phyloP scores from a whole-genome alignment of 2,888 invertebrate species.

The Eupithecia centaureata region DNA sequence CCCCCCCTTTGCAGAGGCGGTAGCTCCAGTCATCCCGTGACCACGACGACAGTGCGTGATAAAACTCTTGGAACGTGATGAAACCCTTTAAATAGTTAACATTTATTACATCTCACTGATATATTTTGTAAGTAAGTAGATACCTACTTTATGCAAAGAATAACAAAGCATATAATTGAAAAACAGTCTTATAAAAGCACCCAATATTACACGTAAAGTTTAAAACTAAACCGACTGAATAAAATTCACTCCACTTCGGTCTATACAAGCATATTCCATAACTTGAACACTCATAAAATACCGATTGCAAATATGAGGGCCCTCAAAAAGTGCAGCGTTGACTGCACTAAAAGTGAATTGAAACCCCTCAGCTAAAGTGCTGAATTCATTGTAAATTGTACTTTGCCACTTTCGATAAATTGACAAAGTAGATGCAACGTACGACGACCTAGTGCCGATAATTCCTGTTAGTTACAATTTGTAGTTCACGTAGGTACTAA shows the following conservation, averaged over 20 bases:
- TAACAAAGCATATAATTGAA: too few species aligned
- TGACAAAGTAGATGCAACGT: conserved; percentile 27
- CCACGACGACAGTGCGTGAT: too few species aligned
- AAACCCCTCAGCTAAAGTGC: conserved; percentile 23
- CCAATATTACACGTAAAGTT: too few species aligned
- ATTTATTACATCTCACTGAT: too few species aligned
- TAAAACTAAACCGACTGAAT: too few species aligned
- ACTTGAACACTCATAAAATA: not conserved
- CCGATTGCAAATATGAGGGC: not conserved
- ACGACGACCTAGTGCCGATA: conserved; percentile 1
- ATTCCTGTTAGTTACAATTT: conserved; percentile 1
- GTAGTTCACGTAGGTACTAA: not conserved
- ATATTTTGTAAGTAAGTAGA: too few species aligned
- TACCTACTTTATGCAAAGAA: too few species aligned
- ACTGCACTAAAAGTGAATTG: not conserved
- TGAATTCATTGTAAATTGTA: conserved; percentile 37
- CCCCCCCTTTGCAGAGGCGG: too few species aligned
- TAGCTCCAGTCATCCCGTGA: too few species aligned
- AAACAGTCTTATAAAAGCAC: too few species aligned
- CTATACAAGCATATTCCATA: not conserved
- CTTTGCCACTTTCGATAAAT: conserved; percentile 33
- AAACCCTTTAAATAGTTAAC: too few species aligned
- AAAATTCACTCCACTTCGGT: not conserved
- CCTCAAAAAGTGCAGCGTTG: not conserved
- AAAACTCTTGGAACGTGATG: too few species aligned